Base-by-base conservation (phyloP, 2,888 invertebrate genomes). In the Hirtodrosophila confusa region DNA sequence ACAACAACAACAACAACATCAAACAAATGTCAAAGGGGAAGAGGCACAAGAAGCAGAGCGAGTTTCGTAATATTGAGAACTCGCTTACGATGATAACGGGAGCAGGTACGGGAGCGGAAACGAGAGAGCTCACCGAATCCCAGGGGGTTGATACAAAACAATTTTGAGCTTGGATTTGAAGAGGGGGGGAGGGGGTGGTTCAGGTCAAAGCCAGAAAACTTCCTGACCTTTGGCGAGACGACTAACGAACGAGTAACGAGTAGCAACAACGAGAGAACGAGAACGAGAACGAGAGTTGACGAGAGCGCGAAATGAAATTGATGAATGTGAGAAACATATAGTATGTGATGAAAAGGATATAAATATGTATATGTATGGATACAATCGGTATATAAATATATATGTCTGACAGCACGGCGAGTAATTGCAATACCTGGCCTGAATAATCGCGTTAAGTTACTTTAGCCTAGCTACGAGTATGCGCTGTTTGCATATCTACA, bases 401-500 rank as follows among this genome's bases (percentile, higher is more conserved):
- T 31, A 31, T 7, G 31, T 44, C 3, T 50, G 29, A 65, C 24
- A 50, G 27, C 36, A 49, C 43, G 27, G 48, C 48, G 37, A 23
- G 29, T 31, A 48, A 24, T 47, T 57, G 41, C 47, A 85, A 63
- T 79, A 79, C 78, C 78, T 79, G 54, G 39, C 57, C 78, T 80
- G 66, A 60, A 35, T 37, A 50, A 47, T 65, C 36, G 39, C 48
- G 49, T 57, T 55, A 29, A 62, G 33, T 24, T 39, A 45, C 36
- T 36, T 48, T 51, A 56, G 64, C 12, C 65, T 78, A 75, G 75
- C 75, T 75, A 78, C 70, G 69, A 75, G 53, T 45, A 75, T 75
- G 67, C 79, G 84, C 76, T 75, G 76, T 55, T 69, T 84, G 87
- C 80, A 73, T 86, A 84, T 80, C 80, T 84, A 80, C 69, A 80